Base-by-base conservation (phyloP, 2,113 vertebrate genomes). In the Scophthalmus maximus region DNA sequence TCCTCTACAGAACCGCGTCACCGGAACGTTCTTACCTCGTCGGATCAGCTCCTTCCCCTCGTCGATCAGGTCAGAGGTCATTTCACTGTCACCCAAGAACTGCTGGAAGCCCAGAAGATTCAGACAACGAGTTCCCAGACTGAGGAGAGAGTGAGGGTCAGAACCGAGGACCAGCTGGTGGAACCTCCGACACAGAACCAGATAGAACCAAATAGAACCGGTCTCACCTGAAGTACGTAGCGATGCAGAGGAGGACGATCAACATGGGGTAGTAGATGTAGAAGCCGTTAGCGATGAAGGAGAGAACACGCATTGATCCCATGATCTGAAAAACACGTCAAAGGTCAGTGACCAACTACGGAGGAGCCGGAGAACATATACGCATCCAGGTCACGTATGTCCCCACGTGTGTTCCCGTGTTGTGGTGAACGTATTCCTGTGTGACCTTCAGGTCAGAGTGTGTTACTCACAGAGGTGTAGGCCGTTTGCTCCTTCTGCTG, bases 181-280 rank as follows among this genome's bases (percentile, higher is more conserved):
- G n/a, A n/a, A n/a, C n/a, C n/a, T n/a, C n/a, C n/a, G n/a, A n/a
- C n/a, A n/a, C n/a, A n/a, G n/a, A n/a, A n/a, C n/a, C n/a, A n/a
- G n/a, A n/a, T n/a, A n/a, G n/a, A n/a, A n/a, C n/a, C n/a, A n/a
- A n/a, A n/a, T n/a, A n/a, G n/a, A n/a, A n/a, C n/a, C n/a, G n/a
- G n/a, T n/a, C 91, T 91, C 79, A 99, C 98, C 96, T 99, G 85
- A 99, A 99, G 86, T 98, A 99, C 1, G 98, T 99, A 71, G 98
- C 97, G 76, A 99, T 96, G 77, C 97, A 99, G 52, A 99, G 96
- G 90, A 99, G 94, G n/a, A 99, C 95, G 6, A 99, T 97, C 87
- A 99, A 91, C 95, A 98, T 99, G 60, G 98, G 98, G 78, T 99
- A 99, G 87, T 99, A 99, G 88, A 99, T 99, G 82, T 99, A 99